phyloP scores from a whole-genome alignment of 2,113 vertebrate genomes.

The Tonatia bakeri region DNA sequence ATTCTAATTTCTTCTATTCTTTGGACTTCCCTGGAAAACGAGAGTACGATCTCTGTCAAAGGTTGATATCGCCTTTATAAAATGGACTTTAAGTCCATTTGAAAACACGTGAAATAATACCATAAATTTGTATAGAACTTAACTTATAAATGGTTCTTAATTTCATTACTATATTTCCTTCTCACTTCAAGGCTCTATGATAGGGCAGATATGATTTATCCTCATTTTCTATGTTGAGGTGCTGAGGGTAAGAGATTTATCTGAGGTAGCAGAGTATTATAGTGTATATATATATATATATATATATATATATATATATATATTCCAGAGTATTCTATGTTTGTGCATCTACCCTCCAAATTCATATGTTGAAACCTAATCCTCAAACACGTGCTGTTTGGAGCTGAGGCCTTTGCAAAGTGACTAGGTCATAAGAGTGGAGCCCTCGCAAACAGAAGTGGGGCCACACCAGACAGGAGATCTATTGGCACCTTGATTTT shows the following conservation, averaged over 20 bases:
- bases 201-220: not conserved
- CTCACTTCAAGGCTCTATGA: not conserved
- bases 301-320: not conserved
- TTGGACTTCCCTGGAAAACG: conserved; percentile 25
- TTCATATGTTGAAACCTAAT: not conserved
- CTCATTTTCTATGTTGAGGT: conserved; percentile 1
- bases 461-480: not conserved
- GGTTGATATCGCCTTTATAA: conserved; percentile 15
- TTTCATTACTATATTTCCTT: not conserved
- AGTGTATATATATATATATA: not conserved
- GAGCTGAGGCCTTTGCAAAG: not conserved
- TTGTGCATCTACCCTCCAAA: not conserved
- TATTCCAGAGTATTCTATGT: not conserved
- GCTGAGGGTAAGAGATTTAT: not conserved
- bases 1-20: conserved; percentile 41
- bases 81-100: conserved; percentile 6
- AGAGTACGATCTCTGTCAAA: conserved; percentile 2
- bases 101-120: conserved; percentile 10
- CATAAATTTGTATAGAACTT: not conserved
- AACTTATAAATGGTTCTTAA: not conserved
- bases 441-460: not conserved
- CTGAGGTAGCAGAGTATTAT: not conserved
- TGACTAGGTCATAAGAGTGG: not conserved
- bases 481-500: not conserved
- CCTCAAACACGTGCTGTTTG: not conserved